Conservation (phyloP, 2,113 vertebrate genomes). For the Protobothrops mucrosquamatus region DNA sequence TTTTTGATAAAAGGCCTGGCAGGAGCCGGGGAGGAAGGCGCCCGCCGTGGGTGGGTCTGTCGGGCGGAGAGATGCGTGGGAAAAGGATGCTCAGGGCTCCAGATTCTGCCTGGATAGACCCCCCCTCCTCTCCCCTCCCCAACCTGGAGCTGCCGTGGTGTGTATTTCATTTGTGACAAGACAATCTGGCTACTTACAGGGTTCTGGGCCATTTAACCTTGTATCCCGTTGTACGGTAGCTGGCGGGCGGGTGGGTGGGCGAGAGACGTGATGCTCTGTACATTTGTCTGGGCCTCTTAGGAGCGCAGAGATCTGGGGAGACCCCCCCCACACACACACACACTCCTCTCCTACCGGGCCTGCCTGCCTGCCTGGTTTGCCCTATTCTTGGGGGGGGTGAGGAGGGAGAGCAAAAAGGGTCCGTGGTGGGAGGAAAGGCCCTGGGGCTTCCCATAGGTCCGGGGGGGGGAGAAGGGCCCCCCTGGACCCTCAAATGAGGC, state of each 20-base stretch:
- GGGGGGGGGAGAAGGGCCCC: too few species aligned
- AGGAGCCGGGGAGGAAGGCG: accelerated
- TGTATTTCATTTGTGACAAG: neutral
- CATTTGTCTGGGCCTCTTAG: neutral
- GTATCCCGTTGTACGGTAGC: neutral
- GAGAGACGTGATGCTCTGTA: too few species aligned
- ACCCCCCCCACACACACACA: too few species aligned
- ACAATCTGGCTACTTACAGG: accelerated
- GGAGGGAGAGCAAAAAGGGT: too few species aligned
- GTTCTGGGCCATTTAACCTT: neutral
- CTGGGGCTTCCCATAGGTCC: neutral
- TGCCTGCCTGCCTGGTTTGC: neutral
- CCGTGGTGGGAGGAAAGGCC: neutral
- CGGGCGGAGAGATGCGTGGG: accelerated
- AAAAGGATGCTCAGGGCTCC: accelerated
- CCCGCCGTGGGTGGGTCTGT: neutral
- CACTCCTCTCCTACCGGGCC: neutral
- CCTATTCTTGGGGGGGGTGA: accelerated
- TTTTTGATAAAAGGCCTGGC: accelerated
- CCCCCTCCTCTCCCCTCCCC: neutral
- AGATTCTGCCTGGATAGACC: neutral
- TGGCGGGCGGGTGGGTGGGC: accelerated
- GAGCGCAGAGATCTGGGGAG: neutral
- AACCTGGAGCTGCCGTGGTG: neutral
- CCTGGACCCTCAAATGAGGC: neutral